Evolutionary conservation across 2,797 vertebrate genomes (phyloP).

Genomic region (Coreius guichenoti): DNA sequence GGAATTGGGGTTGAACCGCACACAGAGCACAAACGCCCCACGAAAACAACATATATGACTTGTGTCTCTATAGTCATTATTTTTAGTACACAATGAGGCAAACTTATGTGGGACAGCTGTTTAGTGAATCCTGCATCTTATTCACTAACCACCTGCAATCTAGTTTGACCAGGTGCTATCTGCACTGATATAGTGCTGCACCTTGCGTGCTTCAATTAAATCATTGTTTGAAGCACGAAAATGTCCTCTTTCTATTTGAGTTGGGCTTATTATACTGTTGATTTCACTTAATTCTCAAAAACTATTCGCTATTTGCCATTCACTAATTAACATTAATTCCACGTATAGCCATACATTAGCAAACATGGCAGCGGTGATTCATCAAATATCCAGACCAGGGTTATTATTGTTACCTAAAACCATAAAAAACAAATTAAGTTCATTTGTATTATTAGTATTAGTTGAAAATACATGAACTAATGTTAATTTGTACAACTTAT

Average conservation of each 20-base stretch:
- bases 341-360: background rate
- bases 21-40: slow-evolving; percentile 37
- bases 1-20: slow-evolving; percentile 51
- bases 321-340: background rate
- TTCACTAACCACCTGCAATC: slow-evolving; percentile 29
- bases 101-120: slow-evolving; percentile 29
- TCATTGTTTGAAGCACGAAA: background rate
- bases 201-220: background rate
- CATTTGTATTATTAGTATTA: background rate
- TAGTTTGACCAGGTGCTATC: slow-evolving; percentile 1
- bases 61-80: slow-evolving; percentile 29
- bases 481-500: background rate
- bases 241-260: background rate
- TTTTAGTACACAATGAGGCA: slow-evolving; percentile 36
- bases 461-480: background rate
- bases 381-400: background rate
- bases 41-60: slow-evolving; percentile 53
- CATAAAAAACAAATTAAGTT: background rate
- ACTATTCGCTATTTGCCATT: background rate
- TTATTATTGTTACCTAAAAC: background rate
- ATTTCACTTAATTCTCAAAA: background rate
- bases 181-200: background rate
- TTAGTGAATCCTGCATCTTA: slow-evolving; percentile 18
- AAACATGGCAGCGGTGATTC: background rate
- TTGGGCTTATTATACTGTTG: background rate